Evolutionary conservation across 2,797 vertebrate species (phyloP), one percentile per base, ranked within the genome.

Genomic region (Apodemus agrarius): DNA sequence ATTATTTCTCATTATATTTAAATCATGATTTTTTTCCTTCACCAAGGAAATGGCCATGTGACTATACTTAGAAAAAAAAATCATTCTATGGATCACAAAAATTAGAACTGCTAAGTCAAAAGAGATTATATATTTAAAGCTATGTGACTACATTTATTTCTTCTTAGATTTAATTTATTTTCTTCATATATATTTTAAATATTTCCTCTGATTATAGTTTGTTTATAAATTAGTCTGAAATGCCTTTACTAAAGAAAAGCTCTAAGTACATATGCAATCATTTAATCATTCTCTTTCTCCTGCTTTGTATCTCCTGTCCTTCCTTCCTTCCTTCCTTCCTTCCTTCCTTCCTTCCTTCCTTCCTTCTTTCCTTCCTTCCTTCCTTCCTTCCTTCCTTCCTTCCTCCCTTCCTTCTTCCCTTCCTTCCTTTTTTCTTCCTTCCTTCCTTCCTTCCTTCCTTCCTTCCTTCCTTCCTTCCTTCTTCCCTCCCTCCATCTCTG

Each of bases 11-110:
- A 61, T 59, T 54, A 59, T 59, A n/a, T 89, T 88, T 93, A 89
- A 91, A 59, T 13, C 86, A 19, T 82, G 24, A 85, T 54, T 93
- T 79, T 43, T 43, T 74, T 90, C 89, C 74, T 96, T 76, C n/a
- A 89, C 49, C 79, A 54, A n/a, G 37, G 11, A 89, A 89, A n/a
- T 78, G 52, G 21, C 74, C 26, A 40, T 88, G 37, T 91, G 34
- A 67, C 14, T 84, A 3, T 82, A 65, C 63, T 95, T 92, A 46
- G 2, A 83, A 84, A 43, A 43, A 43, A 79, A 79, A 59, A 52
- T 95, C 93, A 74, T 31, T 69, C 26, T 29, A 29, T 83, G 37
- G 40, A 92, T 92, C 74, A 92, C 49, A 84, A 80, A 88, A 94
- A 75, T 65, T 43, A 92, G 54, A 95, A 84, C 37, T 79, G 26